A percentile compares a stretch with the other conserved stretches of the same genome.
Conservation (phyloP, 1,140 invertebrate genomes). For the Drosophila novamexicana region DNA sequence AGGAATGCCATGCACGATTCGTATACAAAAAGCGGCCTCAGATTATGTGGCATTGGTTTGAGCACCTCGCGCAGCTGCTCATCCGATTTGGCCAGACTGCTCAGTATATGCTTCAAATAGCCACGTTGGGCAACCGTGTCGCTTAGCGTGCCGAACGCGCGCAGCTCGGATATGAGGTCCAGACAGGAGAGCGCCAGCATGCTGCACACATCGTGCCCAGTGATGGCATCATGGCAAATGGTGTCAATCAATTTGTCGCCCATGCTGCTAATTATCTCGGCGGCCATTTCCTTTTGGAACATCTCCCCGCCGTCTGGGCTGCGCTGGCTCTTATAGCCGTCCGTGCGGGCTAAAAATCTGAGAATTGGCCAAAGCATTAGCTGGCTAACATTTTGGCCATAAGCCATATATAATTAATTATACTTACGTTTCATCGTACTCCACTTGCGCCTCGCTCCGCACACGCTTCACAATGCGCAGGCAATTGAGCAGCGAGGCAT, state of each 20-base stretch:
- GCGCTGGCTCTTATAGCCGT: constrained; percentile 83
- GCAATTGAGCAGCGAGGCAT: constrained; percentile 91
- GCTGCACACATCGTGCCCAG: constrained; percentile 94
- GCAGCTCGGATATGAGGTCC: constrained; percentile 91
- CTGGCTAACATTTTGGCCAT: too few species aligned
- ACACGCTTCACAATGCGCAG: constrained; percentile 89
- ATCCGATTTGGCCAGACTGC: constrained; percentile 91
- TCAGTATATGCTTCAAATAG: constrained; percentile 93
- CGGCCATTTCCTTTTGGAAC: constrained; percentile 59
- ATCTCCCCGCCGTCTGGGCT: constrained; percentile 7
- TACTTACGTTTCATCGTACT: constrained; percentile 61
- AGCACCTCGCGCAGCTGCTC: constrained; percentile 89
- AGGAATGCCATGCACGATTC: constrained; percentile 94
- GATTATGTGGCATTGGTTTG: constrained; percentile 88
- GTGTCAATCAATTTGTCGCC: constrained; percentile 93
- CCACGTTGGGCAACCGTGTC: constrained; percentile 91
- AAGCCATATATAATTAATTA: too few species aligned
- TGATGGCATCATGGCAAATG: constrained; percentile 93
- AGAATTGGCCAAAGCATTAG: not conserved
- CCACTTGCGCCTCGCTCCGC: constrained; percentile 61
- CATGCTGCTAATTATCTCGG: constrained; percentile 88
- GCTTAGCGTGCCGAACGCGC: constrained; percentile 89
- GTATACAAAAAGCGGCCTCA: constrained; percentile 93
- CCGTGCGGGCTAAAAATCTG: constrained; percentile 87
- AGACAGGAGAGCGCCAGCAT: constrained; percentile 94